Percentiles rank a stretch among this genome's conserved stretches.
Conservation (phyloP, 2,797 vertebrate species). For the Gallinago stenura region DNA sequence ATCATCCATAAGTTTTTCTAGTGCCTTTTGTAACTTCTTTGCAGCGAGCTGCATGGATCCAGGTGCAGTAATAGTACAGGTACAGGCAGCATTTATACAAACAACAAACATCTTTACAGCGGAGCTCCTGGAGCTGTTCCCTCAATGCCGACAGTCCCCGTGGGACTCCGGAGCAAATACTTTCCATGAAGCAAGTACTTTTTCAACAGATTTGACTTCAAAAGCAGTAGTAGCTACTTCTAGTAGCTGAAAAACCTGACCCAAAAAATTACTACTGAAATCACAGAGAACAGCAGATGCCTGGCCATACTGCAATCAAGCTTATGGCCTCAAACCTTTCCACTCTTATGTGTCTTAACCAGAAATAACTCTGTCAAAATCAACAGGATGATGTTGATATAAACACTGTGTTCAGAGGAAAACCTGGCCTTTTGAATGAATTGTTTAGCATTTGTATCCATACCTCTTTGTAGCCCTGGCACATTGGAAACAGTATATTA, state of each 20-base stretch:
- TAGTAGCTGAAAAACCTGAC: background rate
- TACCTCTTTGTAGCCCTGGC: background rate
- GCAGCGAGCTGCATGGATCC: background rate
- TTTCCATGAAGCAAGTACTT: background rate
- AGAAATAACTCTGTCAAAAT: conserved; percentile 6
- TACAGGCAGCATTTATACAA: background rate
- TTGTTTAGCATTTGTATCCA: background rate
- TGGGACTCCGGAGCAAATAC: background rate
- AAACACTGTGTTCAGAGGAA: background rate
- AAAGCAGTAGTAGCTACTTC: background rate
- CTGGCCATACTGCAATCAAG: background rate
- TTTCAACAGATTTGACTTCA: background rate
- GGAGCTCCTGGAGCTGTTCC: background rate
- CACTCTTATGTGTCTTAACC: background rate
- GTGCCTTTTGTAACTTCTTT: background rate
- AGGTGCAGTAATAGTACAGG: background rate
- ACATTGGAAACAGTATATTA: background rate
- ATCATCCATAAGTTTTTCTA: background rate
- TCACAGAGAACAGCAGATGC: background rate
- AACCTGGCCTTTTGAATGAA: background rate
- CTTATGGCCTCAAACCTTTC: background rate
- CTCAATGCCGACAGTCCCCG: background rate
- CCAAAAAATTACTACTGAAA: background rate
- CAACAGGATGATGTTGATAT: background rate
- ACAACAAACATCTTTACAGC: background rate